These are phyloP conservation scores for Mustela lutreola DNA, from an alignment of 2,113 vertebrate species.

Conservation along the genomic window DNA sequence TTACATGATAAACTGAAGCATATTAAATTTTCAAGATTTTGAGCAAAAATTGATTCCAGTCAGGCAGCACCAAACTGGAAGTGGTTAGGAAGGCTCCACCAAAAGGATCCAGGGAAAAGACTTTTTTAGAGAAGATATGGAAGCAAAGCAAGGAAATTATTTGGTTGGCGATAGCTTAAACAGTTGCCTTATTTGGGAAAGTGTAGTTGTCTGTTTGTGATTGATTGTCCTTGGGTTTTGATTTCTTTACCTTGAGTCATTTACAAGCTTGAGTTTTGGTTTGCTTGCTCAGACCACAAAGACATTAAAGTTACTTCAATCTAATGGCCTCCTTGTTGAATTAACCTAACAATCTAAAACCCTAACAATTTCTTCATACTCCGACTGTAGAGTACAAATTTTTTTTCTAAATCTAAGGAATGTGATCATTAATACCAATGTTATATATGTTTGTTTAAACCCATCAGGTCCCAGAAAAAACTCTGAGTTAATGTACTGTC, in stretches of 20 bases:
- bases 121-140: neutral
- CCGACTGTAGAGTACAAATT: neutral
- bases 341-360: neutral
- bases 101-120: neutral
- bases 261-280: neutral
- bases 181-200: neutral
- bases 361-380: neutral
- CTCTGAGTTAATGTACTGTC: neutral
- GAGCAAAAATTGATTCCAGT: neutral
- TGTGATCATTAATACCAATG: neutral
- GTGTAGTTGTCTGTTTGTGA: neutral
- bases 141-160: neutral
- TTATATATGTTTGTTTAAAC: neutral
- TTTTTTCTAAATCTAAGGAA: constrained; percentile 3
- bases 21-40: neutral
- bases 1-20: neutral
- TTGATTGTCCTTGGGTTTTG: neutral
- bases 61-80: neutral
- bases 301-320: neutral
- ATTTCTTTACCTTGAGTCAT: neutral
- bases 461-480: neutral
- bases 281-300: neutral
- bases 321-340: neutral
- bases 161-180: neutral
- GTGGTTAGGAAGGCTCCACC: neutral